Conservation (phyloP, 2,888 invertebrate species). For the Disparrhopalites patrizii region DNA sequence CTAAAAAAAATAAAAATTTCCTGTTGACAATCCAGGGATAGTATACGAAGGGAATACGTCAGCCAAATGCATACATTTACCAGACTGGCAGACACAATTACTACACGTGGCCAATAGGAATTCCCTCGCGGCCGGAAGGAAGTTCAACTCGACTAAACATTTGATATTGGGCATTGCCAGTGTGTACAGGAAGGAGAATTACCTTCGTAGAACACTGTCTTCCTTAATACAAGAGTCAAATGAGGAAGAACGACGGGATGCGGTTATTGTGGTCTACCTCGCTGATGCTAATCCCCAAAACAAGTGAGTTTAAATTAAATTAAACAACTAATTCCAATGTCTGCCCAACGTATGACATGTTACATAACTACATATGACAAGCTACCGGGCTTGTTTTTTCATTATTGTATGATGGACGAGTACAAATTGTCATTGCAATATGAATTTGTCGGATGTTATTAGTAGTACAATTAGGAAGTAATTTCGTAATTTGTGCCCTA, state of each 20-base stretch:
- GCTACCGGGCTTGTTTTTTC: constrained; percentile 26
- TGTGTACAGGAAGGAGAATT: constrained; percentile 51
- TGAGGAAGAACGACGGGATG: constrained; percentile 48
- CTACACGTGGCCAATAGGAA: not conserved
- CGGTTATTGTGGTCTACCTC: constrained; percentile 51
- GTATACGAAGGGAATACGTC: no score
- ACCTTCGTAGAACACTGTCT: constrained; percentile 51
- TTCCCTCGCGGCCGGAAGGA: constrained; percentile 14
- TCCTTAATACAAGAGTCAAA: constrained; percentile 51
- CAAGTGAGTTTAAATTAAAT: constrained; percentile 39
- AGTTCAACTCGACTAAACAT: constrained; percentile 44
- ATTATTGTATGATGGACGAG: not conserved
- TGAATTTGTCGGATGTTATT: no score
- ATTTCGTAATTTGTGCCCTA: constrained; percentile 10
- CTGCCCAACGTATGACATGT: no score
- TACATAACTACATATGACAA: no score
- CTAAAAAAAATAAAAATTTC: no score
- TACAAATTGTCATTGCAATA: not conserved
- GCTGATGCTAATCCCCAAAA: constrained; percentile 50
- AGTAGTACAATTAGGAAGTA: constrained; percentile 4
- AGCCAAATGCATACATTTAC: no score
- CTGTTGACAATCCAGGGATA: no score
- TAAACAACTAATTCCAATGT: constrained; percentile 5
- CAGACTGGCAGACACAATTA: constrained; percentile 10
- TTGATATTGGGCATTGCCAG: constrained; percentile 53